Evolutionary conservation across 2,113 vertebrate genomes (phyloP).

Genomic region (Nipponia nippon): DNA sequence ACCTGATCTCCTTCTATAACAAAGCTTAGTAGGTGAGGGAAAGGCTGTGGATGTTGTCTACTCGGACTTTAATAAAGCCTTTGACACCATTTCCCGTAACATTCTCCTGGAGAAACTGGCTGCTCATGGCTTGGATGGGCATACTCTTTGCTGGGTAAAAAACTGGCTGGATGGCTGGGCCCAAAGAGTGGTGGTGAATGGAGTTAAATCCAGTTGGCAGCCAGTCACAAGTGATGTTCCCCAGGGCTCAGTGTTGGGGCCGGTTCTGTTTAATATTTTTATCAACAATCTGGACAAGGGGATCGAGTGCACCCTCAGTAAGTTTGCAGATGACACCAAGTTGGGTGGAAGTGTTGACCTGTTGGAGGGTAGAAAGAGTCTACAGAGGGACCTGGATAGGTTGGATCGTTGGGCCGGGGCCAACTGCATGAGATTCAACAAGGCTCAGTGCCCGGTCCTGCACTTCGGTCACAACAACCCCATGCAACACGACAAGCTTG

Average conservation of each 20-base stretch:
- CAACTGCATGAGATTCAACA: background rate
- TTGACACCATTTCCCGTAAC: too few species aligned
- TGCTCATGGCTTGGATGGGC: too few species aligned
- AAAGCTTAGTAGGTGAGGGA: too few species aligned
- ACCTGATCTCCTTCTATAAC: too few species aligned
- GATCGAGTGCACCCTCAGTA: background rate
- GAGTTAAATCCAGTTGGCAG: background rate
- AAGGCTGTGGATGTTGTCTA: too few species aligned
- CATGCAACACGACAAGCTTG: background rate
- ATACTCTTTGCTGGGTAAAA: background rate
- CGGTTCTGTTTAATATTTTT: background rate
- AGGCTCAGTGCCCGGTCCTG: background rate
- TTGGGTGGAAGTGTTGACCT: accelerated
- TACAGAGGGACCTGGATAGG: background rate
- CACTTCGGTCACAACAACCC: background rate
- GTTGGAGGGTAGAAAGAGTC: background rate
- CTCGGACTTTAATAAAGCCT: too few species aligned
- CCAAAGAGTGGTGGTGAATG: background rate
- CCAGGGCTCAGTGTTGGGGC: background rate
- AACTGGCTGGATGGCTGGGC: background rate
- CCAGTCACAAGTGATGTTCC: background rate
- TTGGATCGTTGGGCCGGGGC: background rate
- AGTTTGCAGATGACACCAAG: background rate
- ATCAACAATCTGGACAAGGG: background rate
- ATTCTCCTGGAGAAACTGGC: too few species aligned